Evolutionary conservation across 2,797 vertebrate genomes (phyloP), one percentile per base, ranked within the genome.

Genomic region (Phrynocephalus vlangalii): DNA sequence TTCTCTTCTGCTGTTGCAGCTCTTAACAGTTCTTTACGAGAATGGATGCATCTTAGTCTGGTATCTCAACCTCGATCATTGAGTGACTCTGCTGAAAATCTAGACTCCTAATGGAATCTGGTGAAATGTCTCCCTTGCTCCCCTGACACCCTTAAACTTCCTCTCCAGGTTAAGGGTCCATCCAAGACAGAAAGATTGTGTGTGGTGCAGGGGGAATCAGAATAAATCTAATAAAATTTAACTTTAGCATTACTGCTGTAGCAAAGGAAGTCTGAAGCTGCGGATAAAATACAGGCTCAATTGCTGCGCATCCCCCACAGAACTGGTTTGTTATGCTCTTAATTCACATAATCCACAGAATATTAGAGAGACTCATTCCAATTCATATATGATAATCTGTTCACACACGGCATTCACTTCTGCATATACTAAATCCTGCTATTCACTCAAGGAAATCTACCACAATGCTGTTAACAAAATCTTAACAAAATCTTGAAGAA

Each of bases 311-410:
- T 68, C 80, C 48, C 70, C 24, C 52, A 85, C 24, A 73, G 38
- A 86, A 38, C 63, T 44, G 63, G 26, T 30, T 91, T 89, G 28
- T 33, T 86, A 73, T 87, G 63, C 75, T 66, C 26, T 48, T 84
- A 90, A 84, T 63, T 85, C 92, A 73, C 68, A 48, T 80, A 91
- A 68, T 85, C 56, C 26, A 28, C 6, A 83, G 85, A 87, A 80
- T 73, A 70, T 79, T 71, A 88, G 5, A 85, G 82, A 89, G 84
- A 52, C 82, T 77, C 60, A 78, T 30, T 79, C 77, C 10, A 79
- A 1, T 88, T 87, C 87, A 72, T 88, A 92, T 16, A 91, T 68
- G 72, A 87, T 80, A 76, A 88, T 38, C 24, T 48, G 84, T 66
- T 73, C 85, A 86, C 15, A 83, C 3, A 38, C 33, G 68, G 20